Percentiles rank a stretch among this genome's conserved stretches.
Evolutionary conservation across 2,113 vertebrate species (phyloP).

Genomic region (Nematolebias whitei): DNA sequence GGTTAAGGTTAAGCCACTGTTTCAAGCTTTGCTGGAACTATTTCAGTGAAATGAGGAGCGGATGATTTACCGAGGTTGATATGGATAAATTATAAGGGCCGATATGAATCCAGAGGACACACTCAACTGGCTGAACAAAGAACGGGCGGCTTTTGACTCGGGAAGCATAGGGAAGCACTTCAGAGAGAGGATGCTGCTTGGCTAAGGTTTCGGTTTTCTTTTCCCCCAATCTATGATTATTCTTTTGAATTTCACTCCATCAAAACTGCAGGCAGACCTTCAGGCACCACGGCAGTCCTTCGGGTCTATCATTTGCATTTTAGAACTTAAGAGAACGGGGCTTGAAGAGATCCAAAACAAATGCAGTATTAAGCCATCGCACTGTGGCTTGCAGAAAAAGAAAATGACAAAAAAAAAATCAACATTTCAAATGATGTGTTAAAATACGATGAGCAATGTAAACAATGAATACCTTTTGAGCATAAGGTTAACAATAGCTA

Average conservation of each 20-base stretch:
- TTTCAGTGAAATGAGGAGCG: constrained; percentile 36
- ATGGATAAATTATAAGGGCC: constrained; percentile 60
- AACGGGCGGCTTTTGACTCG: constrained; percentile 51
- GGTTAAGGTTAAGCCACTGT: constrained; percentile 53
- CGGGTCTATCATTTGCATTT: constrained; percentile 72
- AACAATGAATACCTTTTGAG: neutral
- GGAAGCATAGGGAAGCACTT: constrained; percentile 75
- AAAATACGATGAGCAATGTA: constrained; percentile 42
- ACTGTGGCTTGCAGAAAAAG: constrained; percentile 21
- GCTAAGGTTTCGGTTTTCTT: constrained; percentile 72
- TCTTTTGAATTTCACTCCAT: constrained; percentile 78
- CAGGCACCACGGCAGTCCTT: constrained; percentile 73
- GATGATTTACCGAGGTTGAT: constrained; percentile 60
- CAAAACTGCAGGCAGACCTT: constrained; percentile 73
- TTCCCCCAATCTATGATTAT: constrained; percentile 74
- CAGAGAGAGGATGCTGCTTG: constrained; percentile 65
- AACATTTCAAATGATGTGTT: constrained; percentile 48
- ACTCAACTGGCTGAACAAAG: constrained; percentile 44
- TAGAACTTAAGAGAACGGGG: constrained; percentile 60
- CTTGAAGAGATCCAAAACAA: constrained; percentile 68
- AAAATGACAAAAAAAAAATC: constrained; percentile 44
- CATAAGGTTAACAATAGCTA: too few relatives aligned
- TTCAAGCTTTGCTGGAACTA: constrained; percentile 54
- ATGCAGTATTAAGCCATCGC: constrained; percentile 48
- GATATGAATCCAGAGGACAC: constrained; percentile 58